phyloP scores from a whole-genome alignment of 2,888 invertebrate genomes.

The Gandaritis pyraliata region DNA sequence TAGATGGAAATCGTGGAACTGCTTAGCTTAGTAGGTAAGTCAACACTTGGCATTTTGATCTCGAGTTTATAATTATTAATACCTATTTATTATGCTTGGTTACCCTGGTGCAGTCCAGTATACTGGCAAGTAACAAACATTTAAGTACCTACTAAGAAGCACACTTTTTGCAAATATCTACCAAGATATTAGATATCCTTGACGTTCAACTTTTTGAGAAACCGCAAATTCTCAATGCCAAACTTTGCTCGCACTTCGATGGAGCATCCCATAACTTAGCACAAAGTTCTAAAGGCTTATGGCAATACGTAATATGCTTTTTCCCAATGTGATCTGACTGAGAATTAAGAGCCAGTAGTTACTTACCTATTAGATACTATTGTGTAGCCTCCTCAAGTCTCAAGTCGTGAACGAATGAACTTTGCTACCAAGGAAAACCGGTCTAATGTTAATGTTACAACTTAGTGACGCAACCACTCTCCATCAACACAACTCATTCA shows the following conservation, averaged over 20 bases:
- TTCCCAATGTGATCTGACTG: background rate
- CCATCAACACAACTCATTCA: slow-evolving; percentile 12
- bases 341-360: background rate
- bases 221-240: background rate
- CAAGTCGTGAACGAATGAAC: slow-evolving; percentile 49
- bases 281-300: background rate
- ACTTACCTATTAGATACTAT: background rate
- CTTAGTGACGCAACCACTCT: slow-evolving; percentile 18
- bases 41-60: too few relatives aligned
- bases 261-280: background rate
- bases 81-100: too few relatives aligned
- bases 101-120: too few relatives aligned
- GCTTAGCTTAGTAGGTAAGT: too few relatives aligned
- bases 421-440: slow-evolving; percentile 61
- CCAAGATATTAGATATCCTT: background rate
- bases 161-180: background rate
- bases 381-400: too few relatives aligned
- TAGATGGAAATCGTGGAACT: too few relatives aligned
- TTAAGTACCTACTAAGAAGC: too few relatives aligned
- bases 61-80: too few relatives aligned
- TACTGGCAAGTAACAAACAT: background rate
- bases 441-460: slow-evolving; percentile 36
- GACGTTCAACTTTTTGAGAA: background rate
- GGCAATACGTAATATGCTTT: background rate
- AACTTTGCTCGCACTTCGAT: background rate